Evolutionary conservation across 2,113 vertebrate genomes (phyloP).

Genomic region (Phaethon lepturus): DNA sequence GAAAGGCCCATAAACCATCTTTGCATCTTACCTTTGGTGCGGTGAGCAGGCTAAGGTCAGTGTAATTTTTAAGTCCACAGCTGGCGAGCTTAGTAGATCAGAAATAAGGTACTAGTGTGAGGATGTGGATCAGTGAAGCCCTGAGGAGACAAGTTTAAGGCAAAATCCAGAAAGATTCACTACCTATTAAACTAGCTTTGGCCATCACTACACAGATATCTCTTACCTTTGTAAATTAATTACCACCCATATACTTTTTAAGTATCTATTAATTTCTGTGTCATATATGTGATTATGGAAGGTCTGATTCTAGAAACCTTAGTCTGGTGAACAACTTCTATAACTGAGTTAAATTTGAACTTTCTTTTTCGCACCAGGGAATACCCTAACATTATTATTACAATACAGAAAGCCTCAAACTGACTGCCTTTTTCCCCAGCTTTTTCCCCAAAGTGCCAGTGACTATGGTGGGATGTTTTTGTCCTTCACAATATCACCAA

Average conservation of each 20-base stretch:
- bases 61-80: not conserved
- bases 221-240: not conserved
- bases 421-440: not conserved
- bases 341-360: not conserved
- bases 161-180: not conserved
- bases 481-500: not conserved
- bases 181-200: not conserved
- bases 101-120: not conserved
- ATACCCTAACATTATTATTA: not conserved
- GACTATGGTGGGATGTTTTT: not conserved
- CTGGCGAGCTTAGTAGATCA: not conserved
- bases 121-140: not conserved
- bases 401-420: not conserved
- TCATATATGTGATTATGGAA: not conserved
- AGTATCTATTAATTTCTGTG: not conserved
- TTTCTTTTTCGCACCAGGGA: not conserved
- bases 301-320: not conserved
- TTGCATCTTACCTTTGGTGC: not conserved
- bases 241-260: accelerated
- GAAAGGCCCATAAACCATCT: not conserved
- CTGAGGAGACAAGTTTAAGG: not conserved
- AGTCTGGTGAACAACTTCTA: not conserved
- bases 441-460: not conserved
- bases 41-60: not conserved
- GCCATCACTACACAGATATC: too few species aligned